Evolutionary conservation across 2,888 invertebrate genomes (phyloP), one percentile per base, ranked within the genome.

Genomic region (Rhamphomyia laevipes): DNA sequence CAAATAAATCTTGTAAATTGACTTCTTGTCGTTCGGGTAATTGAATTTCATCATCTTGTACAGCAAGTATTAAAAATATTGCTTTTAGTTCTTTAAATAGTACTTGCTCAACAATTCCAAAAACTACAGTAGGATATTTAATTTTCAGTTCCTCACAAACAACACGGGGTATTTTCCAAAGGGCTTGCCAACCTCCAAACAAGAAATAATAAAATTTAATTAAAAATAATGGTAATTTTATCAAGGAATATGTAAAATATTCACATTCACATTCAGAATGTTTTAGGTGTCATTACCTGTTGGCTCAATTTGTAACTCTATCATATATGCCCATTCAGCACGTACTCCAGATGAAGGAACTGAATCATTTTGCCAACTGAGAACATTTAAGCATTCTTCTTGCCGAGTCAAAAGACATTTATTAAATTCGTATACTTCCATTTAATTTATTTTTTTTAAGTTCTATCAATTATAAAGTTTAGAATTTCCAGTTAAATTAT

Each of bases 151-250:
- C 70, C 58, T 78, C 76, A 53, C 80, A 80, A 10, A 72, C 74
- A 5, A 71, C 57, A 27, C 78, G 69, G 1, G 79, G 75, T 47
- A 81, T 75, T 63, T 78, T 79, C 80, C 80, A 81, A 35, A 81
- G 59, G 1, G 77, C 79, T 59, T 76, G 76, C 80, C 80, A 81
- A 5, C 80, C 80, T 59, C 66, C 3, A 13, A 37, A n/a, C n/a
- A n/a, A n/a, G n/a, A n/a, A n/a, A n/a, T n/a, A 40, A 40, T 40
- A 15, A 9, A n/a, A 38, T 6, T 15, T 38, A 38, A 5, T 9
- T 40, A 21, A 9, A 18, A 16, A 10, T 21, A 40, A 11, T 17
- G 3, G n/a, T 2, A 6, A 18, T 21, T n/a, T 13, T 21, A 21
- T 33, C 30, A 33, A 13, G 33, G 33, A 33, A 33, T 33, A 33